Evolutionary conservation across 2,888 invertebrate species (phyloP).

Genomic region (Rotaria socialis): DNA sequence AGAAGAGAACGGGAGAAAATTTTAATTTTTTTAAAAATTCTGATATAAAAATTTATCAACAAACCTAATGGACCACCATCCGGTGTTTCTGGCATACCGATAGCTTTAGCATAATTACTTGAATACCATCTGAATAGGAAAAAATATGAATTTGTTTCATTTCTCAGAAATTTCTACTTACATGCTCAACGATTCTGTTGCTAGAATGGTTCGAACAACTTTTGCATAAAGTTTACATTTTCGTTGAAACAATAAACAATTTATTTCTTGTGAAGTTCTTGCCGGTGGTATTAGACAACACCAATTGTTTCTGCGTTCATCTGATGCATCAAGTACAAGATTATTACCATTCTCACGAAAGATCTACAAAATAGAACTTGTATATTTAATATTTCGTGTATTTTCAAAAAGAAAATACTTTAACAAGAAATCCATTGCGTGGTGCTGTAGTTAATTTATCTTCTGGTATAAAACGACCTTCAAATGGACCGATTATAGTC

Average conservation of each 20-base stretch:
- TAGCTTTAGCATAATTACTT: neutral
- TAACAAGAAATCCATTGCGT: constrained; percentile 23
- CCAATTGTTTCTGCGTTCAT: constrained; percentile 24
- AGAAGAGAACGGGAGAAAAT: neutral
- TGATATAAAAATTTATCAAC: neutral
- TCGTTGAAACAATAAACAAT: constrained; percentile 33
- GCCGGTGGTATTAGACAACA: constrained; percentile 16
- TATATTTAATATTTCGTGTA: too few relatives aligned
- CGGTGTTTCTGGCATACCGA: neutral
- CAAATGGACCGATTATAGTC: constrained; percentile 25
- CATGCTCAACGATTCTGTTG: constrained; percentile 23
- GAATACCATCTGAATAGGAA: neutral
- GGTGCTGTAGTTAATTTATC: constrained; percentile 30
- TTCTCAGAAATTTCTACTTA: neutral
- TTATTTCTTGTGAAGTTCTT: constrained; percentile 24
- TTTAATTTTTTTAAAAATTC: neutral
- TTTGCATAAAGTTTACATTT: constrained; percentile 29
- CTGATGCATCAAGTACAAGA: constrained; percentile 34
- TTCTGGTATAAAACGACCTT: constrained; percentile 34
- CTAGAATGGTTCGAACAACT: constrained; percentile 4
- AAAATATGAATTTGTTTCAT: too few relatives aligned
- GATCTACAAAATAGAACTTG: neutral
- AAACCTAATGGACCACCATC: constrained; percentile 27
- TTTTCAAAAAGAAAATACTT: neutral
- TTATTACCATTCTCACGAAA: constrained; percentile 35